Evolutionary conservation across 2,797 vertebrate species (phyloP), one percentile per base, ranked within the genome.

Genomic region (Hapalemur alaotrensis): DNA sequence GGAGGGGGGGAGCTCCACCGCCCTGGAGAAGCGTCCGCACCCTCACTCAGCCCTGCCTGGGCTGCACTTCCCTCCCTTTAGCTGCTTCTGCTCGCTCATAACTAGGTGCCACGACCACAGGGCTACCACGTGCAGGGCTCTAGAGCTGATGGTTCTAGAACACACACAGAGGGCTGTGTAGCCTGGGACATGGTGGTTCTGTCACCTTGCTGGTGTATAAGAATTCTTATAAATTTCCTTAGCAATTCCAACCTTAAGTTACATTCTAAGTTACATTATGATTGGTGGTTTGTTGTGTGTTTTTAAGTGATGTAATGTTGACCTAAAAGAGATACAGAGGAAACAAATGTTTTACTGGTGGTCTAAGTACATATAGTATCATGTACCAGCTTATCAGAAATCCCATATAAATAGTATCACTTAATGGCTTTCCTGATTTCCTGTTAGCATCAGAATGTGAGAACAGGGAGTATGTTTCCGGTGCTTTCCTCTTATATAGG

Each of bases 321-420:
- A 85, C 28, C 25, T 25, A 15, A 17, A 12, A 76, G 9, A 9
- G 59, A 54, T 0, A 14, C 0, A 46, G 38, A 32, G 25, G n/a
- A 38, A 20, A 76, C 15, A 30, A 30, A 11, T 0, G 2, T 54
- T 43, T 30, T 38, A 5, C 1, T 1, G 2, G 14, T 17, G 5
- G 22, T 23, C 63, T 15, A 17, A 22, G 15, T 1, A 3, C 48
- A 15, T 0, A 11, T 0, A 17, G 8, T 2, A 48, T 14, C 50
- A 5, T 3, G 12, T 1, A 2, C 1, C 12, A 1, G 67, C 35
- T 12, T 7, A 30, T 54, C 38, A 23, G 43, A 38, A 50, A 38
- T 0, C 0, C 4, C 35, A 10, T 6, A 0, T 0, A 4, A 38
- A 3, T 0, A 10, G 46, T 1, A 1, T 11, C 35, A 4, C 5